These are phyloP conservation scores for Hylomyscus alleni DNA, from an alignment of 2,797 vertebrate genomes.

Conservation along the genomic window DNA sequence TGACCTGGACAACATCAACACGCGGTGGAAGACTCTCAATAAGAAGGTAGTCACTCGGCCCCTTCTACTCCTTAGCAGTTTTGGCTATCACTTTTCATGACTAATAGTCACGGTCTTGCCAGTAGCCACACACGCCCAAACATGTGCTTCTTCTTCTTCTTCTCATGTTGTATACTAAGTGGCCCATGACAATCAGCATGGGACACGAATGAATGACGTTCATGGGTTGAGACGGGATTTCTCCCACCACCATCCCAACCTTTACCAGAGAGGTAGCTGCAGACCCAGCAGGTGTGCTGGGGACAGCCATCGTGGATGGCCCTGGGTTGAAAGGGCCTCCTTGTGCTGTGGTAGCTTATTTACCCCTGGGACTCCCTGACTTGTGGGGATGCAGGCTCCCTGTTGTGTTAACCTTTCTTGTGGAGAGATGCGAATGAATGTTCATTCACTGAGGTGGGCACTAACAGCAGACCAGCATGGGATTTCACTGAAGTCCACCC, in stretches of 20 bases:
- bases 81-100: not conserved
- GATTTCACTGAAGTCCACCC: not conserved
- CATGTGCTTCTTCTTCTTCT: not conserved
- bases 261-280: not conserved
- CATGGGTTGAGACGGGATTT: not conserved
- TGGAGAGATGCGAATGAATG: not conserved
- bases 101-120: not conserved
- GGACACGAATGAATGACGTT: not conserved
- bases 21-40: conserved; percentile 97
- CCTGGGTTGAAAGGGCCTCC: not conserved
- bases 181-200: not conserved
- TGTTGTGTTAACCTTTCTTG: not conserved
- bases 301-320: not conserved
- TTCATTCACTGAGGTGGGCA: not conserved
- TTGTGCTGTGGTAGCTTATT: not conserved
- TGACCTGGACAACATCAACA: conserved; percentile 94
- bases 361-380: too few relatives aligned
- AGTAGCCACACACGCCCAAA: not conserved
- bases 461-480: not conserved
- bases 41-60: conserved; percentile 93
- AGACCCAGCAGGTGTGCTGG: not conserved
- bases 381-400: not conserved
- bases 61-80: not conserved
- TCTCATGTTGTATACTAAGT: not conserved
- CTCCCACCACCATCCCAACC: not conserved